A percentile compares a stretch with the other conserved stretches of the same genome.
phyloP scores from a whole-genome alignment of 2,888 invertebrate species.

The Drosophila buzzatii region DNA sequence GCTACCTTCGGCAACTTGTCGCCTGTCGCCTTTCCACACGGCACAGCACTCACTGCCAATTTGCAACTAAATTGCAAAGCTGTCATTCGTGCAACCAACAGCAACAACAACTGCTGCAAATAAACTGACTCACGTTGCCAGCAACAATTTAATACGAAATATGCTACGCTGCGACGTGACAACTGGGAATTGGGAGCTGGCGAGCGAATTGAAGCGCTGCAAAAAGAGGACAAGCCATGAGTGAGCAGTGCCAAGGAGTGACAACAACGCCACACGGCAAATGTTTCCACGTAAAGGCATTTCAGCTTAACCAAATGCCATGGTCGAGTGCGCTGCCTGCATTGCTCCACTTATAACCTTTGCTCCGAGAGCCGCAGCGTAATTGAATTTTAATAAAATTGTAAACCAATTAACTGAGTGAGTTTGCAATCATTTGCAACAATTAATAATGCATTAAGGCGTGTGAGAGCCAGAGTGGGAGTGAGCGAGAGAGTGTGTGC shows the following conservation, averaged over 20 bases:
- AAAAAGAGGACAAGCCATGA: conserved; percentile 9
- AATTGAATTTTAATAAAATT: conserved; percentile 74
- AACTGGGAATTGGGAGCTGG: conserved; percentile 47
- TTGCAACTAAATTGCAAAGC: conserved; percentile 71
- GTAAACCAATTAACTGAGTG: conserved; percentile 65
- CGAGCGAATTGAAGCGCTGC: conserved; percentile 22
- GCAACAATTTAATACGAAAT: conserved; percentile 68
- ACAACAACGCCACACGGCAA: conserved; percentile 1
- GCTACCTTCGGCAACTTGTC: conserved; percentile 53
- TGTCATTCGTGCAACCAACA: conserved; percentile 58
- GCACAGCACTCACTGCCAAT: conserved; percentile 70
- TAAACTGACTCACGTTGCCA: conserved; percentile 60
- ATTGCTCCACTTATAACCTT: conserved; percentile 7
- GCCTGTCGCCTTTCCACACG: conserved; percentile 53
- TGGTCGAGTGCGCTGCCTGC: conserved; percentile 50
- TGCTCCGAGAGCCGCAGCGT: conserved; percentile 36
- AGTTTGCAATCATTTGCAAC: conserved; percentile 55
- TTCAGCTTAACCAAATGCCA: conserved; percentile 52
- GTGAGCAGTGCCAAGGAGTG: no score
- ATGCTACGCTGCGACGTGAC: conserved; percentile 63
- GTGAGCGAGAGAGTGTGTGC: neutral
- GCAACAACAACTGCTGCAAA: conserved; percentile 33
- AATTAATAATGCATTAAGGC: conserved; percentile 73
- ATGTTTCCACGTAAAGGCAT: conserved; percentile 28
- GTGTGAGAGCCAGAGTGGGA: neutral